phyloP scores from a whole-genome alignment of 1,140 invertebrate genomes.

The Drosophila micromelanica region DNA sequence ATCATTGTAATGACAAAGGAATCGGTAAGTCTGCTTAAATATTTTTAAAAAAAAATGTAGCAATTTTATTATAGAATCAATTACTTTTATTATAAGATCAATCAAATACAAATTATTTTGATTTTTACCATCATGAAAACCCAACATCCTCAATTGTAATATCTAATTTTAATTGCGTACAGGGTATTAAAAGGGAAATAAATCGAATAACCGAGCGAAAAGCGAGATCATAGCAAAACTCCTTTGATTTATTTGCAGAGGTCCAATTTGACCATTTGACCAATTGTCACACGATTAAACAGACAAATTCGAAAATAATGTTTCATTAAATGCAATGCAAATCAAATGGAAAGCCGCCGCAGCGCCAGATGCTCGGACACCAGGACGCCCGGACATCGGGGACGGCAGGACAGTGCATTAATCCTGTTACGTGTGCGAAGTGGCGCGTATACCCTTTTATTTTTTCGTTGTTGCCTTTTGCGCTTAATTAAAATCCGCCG shows the following conservation, averaged over 20 bases:
- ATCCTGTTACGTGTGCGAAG: constrained; percentile 68
- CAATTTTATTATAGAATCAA: no score
- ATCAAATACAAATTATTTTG: no score
- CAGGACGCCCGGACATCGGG: background rate
- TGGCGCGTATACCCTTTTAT: constrained; percentile 38
- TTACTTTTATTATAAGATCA: no score
- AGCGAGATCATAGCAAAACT: constrained; percentile 27
- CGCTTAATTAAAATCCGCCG: constrained; percentile 81
- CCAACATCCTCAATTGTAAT: background rate
- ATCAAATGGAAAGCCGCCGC: constrained; percentile 72
- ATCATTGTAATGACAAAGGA: no score
- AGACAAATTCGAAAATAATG: constrained; percentile 83
- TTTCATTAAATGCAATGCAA: constrained; percentile 82
- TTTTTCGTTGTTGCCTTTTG: constrained; percentile 52
- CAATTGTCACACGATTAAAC: constrained; percentile 82
- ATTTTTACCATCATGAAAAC: no score
- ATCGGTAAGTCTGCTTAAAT: no score
- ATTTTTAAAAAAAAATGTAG: no score
- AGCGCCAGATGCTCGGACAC: constrained; percentile 60
- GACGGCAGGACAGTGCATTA: constrained; percentile 64
- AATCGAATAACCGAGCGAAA: constrained; percentile 1
- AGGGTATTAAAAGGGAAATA: constrained; percentile 14
- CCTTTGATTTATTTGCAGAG: constrained; percentile 72
- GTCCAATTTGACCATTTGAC: constrained; percentile 52
- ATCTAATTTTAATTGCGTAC: background rate